These are phyloP conservation scores for Clistopyga incitator DNA, from an alignment of 2,888 invertebrate genomes.

Conservation along the genomic window DNA sequence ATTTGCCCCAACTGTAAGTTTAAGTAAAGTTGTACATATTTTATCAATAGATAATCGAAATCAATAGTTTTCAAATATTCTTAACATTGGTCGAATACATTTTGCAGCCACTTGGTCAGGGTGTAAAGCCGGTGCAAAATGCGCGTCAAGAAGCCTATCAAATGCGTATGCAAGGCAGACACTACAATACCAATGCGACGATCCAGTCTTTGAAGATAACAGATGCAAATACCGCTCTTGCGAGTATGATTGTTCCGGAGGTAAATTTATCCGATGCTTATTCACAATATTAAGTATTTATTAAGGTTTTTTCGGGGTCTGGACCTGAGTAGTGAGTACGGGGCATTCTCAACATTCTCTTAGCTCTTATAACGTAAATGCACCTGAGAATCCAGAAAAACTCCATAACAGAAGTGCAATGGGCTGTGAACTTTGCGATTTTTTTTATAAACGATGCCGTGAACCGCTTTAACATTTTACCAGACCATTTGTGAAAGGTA, in stretches of 20 bases:
- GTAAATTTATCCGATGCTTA: slow-evolving; percentile 68
- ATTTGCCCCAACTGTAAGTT: slow-evolving; percentile 90
- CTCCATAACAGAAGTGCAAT: too few species aligned
- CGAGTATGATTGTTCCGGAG: slow-evolving; percentile 86
- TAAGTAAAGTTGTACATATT: slow-evolving; percentile 15
- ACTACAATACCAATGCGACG: slow-evolving; percentile 75
- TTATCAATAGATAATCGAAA: not conserved
- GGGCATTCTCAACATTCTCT: too few species aligned
- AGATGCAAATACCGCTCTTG: slow-evolving; percentile 76
- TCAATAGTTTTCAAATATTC: not conserved
- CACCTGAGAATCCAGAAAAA: too few species aligned
- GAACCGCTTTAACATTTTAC: too few species aligned
- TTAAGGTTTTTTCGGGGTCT: not conserved
- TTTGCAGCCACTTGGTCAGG: slow-evolving; percentile 86
- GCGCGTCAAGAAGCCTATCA: slow-evolving; percentile 91
- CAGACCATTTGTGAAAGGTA: too few species aligned
- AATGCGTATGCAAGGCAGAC: slow-evolving; percentile 86
- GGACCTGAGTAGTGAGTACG: too few species aligned
- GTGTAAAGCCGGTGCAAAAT: slow-evolving; percentile 87
- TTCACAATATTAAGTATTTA: not conserved
- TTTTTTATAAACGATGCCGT: too few species aligned
- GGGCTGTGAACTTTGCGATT: too few species aligned
- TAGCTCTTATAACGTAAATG: too few species aligned
- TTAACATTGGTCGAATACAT: slow-evolving; percentile 9
- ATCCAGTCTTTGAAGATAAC: slow-evolving; percentile 71